Evolutionary conservation across 1,140 invertebrate species (phyloP).

Genomic region (Hyles euphorbiae): DNA sequence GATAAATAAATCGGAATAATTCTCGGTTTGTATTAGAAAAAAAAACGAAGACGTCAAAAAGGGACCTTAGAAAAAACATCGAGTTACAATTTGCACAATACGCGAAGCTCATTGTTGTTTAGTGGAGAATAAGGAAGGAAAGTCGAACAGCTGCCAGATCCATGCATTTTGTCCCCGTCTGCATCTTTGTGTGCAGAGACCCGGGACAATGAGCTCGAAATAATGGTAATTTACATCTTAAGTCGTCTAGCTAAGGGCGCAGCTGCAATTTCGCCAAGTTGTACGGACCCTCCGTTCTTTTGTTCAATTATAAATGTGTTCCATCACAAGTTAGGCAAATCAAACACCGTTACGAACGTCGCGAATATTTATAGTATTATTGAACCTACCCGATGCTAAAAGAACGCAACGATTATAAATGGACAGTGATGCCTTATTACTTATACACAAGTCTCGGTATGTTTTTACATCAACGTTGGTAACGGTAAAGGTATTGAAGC

Average conservation of each 20-base stretch:
- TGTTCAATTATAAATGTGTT: constrained; percentile 5
- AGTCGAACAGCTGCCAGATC: constrained; percentile 66
- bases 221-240: constrained; percentile 75
- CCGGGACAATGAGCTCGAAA: constrained; percentile 53
- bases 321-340: not conserved
- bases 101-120: constrained; percentile 48
- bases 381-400: no score
- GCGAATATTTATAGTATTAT: not conserved
- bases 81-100: constrained; percentile 71
- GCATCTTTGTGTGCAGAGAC: constrained; percentile 59
- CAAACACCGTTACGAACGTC: not conserved
- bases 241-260: constrained; percentile 62
- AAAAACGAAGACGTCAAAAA: no score
- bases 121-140: constrained; percentile 63
- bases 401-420: no score
- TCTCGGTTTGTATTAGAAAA: no score
- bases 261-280: constrained; percentile 59
- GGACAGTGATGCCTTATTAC: no score
- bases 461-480: constrained; percentile 6
- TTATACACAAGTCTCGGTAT: no score
- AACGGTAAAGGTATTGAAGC: constrained; percentile 49
- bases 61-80: constrained; percentile 32
- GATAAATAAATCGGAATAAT: no score
- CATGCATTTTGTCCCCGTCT: constrained; percentile 66
- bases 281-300: constrained; percentile 21